These are phyloP conservation scores for Heterodera carotae DNA, from an alignment of 1,140 invertebrate species.

Conservation along the genomic window DNA sequence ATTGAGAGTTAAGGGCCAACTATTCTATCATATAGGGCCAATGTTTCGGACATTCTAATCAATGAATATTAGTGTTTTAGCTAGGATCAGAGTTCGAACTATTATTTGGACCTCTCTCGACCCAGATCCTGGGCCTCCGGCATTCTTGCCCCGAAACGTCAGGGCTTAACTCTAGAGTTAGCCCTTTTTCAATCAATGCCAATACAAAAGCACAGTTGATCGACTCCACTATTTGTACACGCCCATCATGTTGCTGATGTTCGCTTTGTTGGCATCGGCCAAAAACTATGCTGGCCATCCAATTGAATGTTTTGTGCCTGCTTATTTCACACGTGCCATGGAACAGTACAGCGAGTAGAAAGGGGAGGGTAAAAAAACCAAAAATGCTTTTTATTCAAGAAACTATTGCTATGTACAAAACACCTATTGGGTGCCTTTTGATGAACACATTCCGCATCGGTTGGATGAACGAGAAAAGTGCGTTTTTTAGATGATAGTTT, in stretches of 20 bases:
- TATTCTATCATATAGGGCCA: too few species aligned
- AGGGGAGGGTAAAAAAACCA: slow-evolving; percentile 32
- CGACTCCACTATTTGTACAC: slow-evolving; percentile 70
- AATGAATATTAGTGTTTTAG: too few species aligned
- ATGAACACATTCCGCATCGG: slow-evolving; percentile 64
- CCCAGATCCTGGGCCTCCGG: too few species aligned
- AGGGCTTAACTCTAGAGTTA: too few species aligned
- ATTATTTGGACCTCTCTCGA: too few species aligned
- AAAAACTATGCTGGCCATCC: slow-evolving; percentile 70
- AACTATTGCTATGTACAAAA: slow-evolving; percentile 60
- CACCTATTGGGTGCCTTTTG: slow-evolving; percentile 67
- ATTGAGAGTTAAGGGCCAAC: too few species aligned
- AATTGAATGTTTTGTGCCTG: slow-evolving; percentile 67
- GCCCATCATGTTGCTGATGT: slow-evolving; percentile 69
- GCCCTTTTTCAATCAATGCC: too few species aligned
- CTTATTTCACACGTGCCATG: slow-evolving; percentile 68
- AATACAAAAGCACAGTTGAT: slow-evolving; percentile 61
- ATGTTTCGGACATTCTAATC: too few species aligned
- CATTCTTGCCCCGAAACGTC: too few species aligned
- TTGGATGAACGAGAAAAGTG: slow-evolving; percentile 60
- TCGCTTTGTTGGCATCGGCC: slow-evolving; percentile 69
- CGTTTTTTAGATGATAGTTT: not conserved
- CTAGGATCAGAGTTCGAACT: too few species aligned
- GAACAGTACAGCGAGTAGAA: slow-evolving; percentile 65
- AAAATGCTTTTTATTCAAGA: slow-evolving; percentile 11